These are phyloP conservation scores for Yponomeuta plumbellus DNA, from an alignment of 2,888 invertebrate species.

Conservation along the genomic window DNA sequence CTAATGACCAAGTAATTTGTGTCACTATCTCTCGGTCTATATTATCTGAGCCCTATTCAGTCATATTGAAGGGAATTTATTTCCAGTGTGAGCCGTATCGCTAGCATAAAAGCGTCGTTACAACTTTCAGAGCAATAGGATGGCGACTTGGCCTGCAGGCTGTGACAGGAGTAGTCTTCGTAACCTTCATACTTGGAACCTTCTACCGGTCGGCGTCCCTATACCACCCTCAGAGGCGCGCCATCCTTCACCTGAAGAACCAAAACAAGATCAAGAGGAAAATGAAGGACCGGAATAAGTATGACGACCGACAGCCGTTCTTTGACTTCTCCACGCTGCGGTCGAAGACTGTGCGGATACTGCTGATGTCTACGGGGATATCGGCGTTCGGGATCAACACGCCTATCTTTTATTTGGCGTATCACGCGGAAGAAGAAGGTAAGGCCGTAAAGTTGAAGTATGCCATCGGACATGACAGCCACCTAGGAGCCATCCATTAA, in stretches of 20 bases:
- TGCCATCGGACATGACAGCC: too few relatives aligned
- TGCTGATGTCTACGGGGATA: conserved; percentile 87
- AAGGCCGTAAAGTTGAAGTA: conserved; percentile 20
- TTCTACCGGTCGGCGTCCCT: conserved; percentile 92
- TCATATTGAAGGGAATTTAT: too few relatives aligned
- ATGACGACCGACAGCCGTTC: conserved; percentile 88
- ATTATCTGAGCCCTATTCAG: too few relatives aligned
- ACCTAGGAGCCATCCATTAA: too few relatives aligned
- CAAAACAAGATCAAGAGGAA: conserved; percentile 84
- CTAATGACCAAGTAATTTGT: too few relatives aligned
- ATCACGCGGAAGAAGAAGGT: conserved; percentile 87
- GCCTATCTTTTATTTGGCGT: conserved; percentile 88
- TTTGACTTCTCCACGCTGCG: conserved; percentile 90
- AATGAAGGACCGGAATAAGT: conserved; percentile 86
- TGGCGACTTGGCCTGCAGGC: conserved; percentile 91
- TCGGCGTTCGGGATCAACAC: conserved; percentile 90
- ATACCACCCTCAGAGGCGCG: conserved; percentile 91
- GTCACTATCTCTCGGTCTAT: too few relatives aligned
- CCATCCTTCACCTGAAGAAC: conserved; percentile 92
- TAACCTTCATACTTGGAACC: conserved; percentile 89
- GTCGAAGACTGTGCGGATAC: conserved; percentile 89
- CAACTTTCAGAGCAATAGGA: conserved; percentile 80
- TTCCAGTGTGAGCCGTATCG: too few relatives aligned
- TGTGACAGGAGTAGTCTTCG: conserved; percentile 88
- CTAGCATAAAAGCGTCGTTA: not conserved